A percentile compares a stretch with the other conserved stretches of the same genome.
Conservation (phyloP, 2,113 vertebrate species). For the Kryptolebias marmoratus region DNA sequence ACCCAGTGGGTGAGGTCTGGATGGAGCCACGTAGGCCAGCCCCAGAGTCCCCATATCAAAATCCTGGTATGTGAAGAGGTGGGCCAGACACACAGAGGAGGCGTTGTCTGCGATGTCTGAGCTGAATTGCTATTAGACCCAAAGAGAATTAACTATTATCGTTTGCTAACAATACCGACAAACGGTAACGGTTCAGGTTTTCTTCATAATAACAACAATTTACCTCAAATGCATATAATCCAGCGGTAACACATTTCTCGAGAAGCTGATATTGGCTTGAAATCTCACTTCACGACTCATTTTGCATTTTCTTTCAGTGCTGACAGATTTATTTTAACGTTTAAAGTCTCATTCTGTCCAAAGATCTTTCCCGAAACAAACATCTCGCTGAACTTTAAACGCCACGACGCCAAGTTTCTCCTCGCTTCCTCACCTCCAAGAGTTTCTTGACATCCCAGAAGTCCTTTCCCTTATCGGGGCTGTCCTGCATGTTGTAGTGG, state of each 20-base stretch:
- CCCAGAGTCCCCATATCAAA: constrained; percentile 97
- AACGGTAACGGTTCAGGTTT: no score
- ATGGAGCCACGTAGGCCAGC: constrained; percentile 94
- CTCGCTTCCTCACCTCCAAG: constrained; percentile 85
- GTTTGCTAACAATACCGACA: background rate
- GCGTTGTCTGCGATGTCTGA: constrained; percentile 93
- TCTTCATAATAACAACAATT: no score
- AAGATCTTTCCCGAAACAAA: background rate
- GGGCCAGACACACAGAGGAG: constrained; percentile 92
- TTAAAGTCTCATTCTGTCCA: background rate
- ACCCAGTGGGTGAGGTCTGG: constrained; percentile 87
- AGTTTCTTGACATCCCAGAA: constrained; percentile 97
- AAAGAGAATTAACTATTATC: constrained; percentile 2
- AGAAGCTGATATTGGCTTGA: no score
- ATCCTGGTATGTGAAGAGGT: constrained; percentile 98
- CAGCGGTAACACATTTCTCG: no score
- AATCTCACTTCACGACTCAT: background rate
- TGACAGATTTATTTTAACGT: background rate
- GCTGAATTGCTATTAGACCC: constrained; percentile 91
- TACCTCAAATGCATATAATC: no score
- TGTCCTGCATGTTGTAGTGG: constrained; percentile 95
- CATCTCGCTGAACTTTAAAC: background rate
- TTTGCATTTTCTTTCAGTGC: background rate
- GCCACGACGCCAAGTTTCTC: background rate
- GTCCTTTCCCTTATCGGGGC: constrained; percentile 81